Conservation (phyloP, 2,888 invertebrate species). For the Bugula neritina region DNA sequence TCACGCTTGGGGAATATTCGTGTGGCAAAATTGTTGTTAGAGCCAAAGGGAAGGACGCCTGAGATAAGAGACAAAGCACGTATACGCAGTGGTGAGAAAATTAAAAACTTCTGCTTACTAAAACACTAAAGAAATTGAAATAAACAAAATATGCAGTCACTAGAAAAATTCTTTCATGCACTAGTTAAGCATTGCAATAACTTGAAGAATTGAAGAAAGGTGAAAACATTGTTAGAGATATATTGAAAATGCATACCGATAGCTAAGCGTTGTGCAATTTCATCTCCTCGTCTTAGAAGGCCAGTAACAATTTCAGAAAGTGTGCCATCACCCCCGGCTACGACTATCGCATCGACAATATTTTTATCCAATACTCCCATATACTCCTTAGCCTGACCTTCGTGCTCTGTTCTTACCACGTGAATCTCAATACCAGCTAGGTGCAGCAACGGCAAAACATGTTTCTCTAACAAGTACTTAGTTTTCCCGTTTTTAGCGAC, state of each 20-base stretch:
- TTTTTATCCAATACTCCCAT: constrained; percentile 65
- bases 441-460: constrained; percentile 86
- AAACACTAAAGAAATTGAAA: no score
- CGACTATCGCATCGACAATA: constrained; percentile 75
- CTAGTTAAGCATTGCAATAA: no score
- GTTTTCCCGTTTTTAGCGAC: constrained; percentile 72
- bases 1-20: constrained; percentile 58
- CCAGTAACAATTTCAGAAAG: constrained; percentile 73
- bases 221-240: constrained; percentile 63
- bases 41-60: constrained; percentile 78
- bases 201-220: no score
- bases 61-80: no score
- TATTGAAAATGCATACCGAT: constrained; percentile 32
- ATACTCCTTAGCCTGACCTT: constrained; percentile 78
- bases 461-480: constrained; percentile 70
- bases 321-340: constrained; percentile 93
- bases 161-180: no score
- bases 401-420: constrained; percentile 66
- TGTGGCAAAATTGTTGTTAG: constrained; percentile 68
- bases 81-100: no score
- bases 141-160: no score
- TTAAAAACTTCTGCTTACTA: no score
- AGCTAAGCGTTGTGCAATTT: constrained; percentile 36
- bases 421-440: constrained; percentile 72
- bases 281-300: constrained; percentile 68